These are phyloP conservation scores for Platichthys stellatus DNA, from an alignment of 2,113 vertebrate genomes.

Conservation along the genomic window DNA sequence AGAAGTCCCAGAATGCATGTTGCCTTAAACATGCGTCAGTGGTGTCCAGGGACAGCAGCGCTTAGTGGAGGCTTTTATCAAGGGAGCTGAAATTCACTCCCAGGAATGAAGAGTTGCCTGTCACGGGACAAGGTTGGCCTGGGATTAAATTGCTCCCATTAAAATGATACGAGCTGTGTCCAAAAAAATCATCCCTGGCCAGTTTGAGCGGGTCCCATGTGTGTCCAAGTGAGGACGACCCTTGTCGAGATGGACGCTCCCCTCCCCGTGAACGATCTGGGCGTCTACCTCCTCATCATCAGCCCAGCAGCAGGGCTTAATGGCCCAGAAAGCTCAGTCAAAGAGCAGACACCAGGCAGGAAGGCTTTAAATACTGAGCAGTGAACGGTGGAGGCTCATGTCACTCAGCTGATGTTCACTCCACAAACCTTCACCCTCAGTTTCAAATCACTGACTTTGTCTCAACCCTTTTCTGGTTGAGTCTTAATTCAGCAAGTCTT, in stretches of 20 bases:
- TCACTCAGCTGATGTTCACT: conserved; percentile 58
- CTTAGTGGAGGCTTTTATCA: conserved; percentile 46
- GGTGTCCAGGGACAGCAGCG: conserved; percentile 31
- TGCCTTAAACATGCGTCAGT: neutral
- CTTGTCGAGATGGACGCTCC: conserved; percentile 48
- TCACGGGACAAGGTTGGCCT: conserved; percentile 73
- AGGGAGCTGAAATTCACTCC: conserved; percentile 51
- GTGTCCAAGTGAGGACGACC: conserved; percentile 61
- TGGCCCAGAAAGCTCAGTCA: conserved; percentile 82
- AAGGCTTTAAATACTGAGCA: conserved; percentile 65
- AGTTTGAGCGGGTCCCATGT: conserved; percentile 45
- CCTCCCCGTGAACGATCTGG: conserved; percentile 46
- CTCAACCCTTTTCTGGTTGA: neutral
- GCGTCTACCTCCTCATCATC: conserved; percentile 74
- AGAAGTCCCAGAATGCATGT: neutral
- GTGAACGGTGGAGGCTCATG: conserved; percentile 53
- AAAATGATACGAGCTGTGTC: conserved; percentile 76
- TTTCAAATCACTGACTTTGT: conserved; percentile 22
- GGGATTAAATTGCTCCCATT: conserved; percentile 69
- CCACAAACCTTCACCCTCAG: conserved; percentile 51
- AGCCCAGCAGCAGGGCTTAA: conserved; percentile 77
- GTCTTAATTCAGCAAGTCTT: neutral
- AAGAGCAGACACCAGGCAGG: conserved; percentile 61
- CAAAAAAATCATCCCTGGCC: conserved; percentile 50
- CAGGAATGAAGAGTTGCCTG: conserved; percentile 64